phyloP scores from a whole-genome alignment of 1,140 invertebrate genomes.

The Drosophila kepulauana region DNA sequence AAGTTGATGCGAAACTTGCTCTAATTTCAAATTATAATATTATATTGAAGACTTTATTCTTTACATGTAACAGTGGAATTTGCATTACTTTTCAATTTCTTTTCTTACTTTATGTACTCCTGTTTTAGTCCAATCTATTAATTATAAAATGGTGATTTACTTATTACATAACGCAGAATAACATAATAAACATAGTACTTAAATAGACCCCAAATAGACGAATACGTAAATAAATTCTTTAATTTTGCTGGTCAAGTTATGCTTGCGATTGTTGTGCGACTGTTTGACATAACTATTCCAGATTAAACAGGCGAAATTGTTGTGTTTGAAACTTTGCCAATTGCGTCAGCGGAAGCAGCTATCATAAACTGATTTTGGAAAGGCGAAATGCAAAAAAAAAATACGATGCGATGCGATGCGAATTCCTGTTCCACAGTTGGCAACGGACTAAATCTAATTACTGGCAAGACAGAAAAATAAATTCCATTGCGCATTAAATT shows the following conservation, averaged over 20 bases:
- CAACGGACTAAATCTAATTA: constrained; percentile 71
- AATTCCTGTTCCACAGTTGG: constrained; percentile 59
- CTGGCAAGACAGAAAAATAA: constrained; percentile 43
- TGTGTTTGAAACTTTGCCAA: constrained; percentile 58
- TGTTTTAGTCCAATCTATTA: too few species aligned
- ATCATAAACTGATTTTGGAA: constrained; percentile 62
- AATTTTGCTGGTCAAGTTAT: background rate
- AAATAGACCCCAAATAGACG: too few species aligned
- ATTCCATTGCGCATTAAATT: constrained; percentile 71
- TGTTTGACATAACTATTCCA: background rate
- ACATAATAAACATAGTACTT: too few species aligned
- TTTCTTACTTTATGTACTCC: too few species aligned
- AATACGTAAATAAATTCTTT: background rate
- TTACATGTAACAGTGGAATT: too few species aligned
- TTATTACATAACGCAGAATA: too few species aligned
- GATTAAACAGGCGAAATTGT: constrained; percentile 7
- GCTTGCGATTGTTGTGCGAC: background rate
- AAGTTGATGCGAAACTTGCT: too few species aligned
- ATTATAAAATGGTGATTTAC: too few species aligned
- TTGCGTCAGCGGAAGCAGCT: constrained; percentile 49
- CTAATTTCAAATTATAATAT: too few species aligned
- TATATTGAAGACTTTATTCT: too few species aligned
- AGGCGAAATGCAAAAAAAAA: constrained; percentile 3
- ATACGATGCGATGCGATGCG: background rate
- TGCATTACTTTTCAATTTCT: too few species aligned